Evolutionary conservation across 2,113 vertebrate genomes (phyloP).

Genomic region (Cyanoderma ruficeps): DNA sequence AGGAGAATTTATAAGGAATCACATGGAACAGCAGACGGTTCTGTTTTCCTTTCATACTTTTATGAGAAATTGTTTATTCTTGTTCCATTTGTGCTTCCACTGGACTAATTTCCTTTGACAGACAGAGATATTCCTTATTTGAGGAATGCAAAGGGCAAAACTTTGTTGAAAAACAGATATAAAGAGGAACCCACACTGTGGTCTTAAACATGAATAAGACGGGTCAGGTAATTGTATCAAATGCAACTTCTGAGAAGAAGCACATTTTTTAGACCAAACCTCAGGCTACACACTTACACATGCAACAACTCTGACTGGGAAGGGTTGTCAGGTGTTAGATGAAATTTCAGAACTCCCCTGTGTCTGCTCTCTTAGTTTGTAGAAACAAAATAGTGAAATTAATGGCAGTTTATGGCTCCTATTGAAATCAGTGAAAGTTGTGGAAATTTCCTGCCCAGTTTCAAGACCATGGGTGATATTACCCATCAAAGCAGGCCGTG

Average conservation of each 20-base stretch:
- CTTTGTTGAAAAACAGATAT: background rate
- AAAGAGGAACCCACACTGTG: background rate
- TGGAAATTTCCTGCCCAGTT: background rate
- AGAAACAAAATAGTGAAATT: background rate
- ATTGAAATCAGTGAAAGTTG: background rate
- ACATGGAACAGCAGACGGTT: background rate
- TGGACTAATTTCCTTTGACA: background rate
- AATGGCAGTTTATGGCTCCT: background rate
- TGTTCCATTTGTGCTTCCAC: background rate
- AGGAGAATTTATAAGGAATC: background rate
- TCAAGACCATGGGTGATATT: background rate
- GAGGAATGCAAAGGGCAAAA: background rate
- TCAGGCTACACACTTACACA: background rate
- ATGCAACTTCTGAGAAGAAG: background rate
- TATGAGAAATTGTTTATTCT: background rate
- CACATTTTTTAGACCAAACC: background rate
- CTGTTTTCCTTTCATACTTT: background rate
- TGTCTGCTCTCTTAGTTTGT: background rate
- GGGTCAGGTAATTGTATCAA: background rate
- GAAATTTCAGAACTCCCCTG: background rate
- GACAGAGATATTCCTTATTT: background rate
- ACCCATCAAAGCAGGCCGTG: background rate
- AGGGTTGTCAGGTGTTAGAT: background rate
- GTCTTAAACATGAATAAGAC: background rate
- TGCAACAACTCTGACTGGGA: background rate